Base-by-base conservation (phyloP, 2,888 invertebrate genomes). In the Caenorhabditis zanzibari region DNA sequence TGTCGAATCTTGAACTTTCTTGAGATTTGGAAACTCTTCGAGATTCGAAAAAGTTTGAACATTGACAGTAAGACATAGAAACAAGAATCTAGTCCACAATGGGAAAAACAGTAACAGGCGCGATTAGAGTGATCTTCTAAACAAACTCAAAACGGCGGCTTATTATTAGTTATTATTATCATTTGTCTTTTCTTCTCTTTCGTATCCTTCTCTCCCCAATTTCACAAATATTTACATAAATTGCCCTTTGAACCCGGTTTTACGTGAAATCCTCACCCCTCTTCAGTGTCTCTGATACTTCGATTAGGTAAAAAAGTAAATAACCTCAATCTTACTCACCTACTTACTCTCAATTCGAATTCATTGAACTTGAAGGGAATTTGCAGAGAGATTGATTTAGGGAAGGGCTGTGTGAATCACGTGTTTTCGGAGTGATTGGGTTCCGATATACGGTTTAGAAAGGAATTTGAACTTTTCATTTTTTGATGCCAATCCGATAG, bases 211-310 rank as follows among this genome's bases (percentile, higher is more conserved):
- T n/a, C n/a, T n/a, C n/a, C 3, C 61, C 3, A 61, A 38, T 24
- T 41, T 47, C 19, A 35, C 44, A 49, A 64, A 49, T 64, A 64
- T 64, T 64, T 64, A 64, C 49, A 47, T 64, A 64, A 64, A 32
- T 64, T 54, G 41, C 22, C 19, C 61, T 61, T 19, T 61, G 61
- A 38, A 22, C 41, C 61, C 35, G 38, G 35, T 61, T 61, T 61
- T 61, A 35, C 61, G 58, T 58, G 58, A 58, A 58, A 58, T 58
- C 49, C 49, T 61, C 38, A 38, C 35, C 19, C 28, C 38, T 14
- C 38, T n/a, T n/a, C 22, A 26, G 12, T 9, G 26, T 24, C 7
- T 12, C 10, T 12, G 38, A 38, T 47, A 9, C 47, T 47, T 47
- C 47, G 47, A 19, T 47, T 54, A 54, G 54, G 54, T 26, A 54